These are phyloP conservation scores for Babyrousa celebensis DNA, from an alignment of 2,797 vertebrate species.

Conservation along the genomic window DNA sequence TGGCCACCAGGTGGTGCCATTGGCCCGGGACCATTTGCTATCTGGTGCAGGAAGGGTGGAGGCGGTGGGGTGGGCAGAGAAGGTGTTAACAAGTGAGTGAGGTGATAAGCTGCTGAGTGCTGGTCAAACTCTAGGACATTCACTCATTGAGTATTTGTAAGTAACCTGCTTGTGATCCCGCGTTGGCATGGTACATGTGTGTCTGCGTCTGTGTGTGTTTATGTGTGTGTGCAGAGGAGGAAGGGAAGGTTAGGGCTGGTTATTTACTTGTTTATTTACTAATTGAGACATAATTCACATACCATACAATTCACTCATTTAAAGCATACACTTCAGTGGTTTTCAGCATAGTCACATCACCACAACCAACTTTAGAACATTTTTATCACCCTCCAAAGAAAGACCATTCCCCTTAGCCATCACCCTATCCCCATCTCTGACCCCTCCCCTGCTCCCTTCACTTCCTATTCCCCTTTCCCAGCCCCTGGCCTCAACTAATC, in stretches of 20 bases:
- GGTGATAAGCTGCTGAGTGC: neutral
- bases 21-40: neutral
- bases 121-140: neutral
- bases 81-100: neutral
- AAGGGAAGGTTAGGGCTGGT: neutral
- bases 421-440: neutral
- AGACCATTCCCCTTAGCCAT: neutral
- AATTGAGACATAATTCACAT: neutral
- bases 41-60: neutral
- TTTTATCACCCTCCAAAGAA: constrained; percentile 29
- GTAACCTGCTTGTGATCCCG: neutral
- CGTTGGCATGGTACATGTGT: neutral
- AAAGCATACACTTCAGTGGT: neutral
- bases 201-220: neutral
- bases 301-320: neutral
- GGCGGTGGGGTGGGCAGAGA: no score
- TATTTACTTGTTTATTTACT: neutral
- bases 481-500: neutral
- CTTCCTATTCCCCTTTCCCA: neutral
- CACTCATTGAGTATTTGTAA: neutral
- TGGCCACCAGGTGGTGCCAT: constrained; percentile 81
- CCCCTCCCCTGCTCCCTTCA: neutral
- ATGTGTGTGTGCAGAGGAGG: neutral
- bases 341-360: neutral
- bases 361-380: neutral